These are phyloP conservation scores for Triplophysa dalaica DNA, from an alignment of 2,113 vertebrate genomes.

Conservation along the genomic window DNA sequence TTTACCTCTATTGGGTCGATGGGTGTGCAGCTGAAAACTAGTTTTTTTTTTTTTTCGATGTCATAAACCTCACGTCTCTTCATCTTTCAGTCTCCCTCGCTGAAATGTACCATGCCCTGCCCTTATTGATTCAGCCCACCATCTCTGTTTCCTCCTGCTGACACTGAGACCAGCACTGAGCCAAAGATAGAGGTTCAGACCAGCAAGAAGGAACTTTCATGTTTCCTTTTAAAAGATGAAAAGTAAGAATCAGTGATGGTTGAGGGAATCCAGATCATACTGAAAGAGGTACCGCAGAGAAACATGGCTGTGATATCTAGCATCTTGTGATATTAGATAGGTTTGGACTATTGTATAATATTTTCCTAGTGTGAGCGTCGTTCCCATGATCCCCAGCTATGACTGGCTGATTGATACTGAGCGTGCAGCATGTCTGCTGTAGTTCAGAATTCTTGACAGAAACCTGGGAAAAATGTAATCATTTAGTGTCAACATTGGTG, in stretches of 20 bases:
- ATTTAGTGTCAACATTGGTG: too few species aligned
- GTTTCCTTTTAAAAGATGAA: not conserved
- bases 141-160: not conserved
- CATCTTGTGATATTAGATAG: not conserved
- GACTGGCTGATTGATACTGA: not conserved
- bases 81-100: not conserved
- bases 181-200: not conserved
- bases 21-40: not conserved
- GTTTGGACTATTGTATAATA: not conserved
- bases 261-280: constrained; percentile 4
- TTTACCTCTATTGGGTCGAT: too few species aligned
- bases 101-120: not conserved
- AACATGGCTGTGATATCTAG: constrained; percentile 11
- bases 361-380: not conserved
- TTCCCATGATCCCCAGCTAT: not conserved
- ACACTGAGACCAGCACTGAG: not conserved
- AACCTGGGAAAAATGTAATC: too few species aligned
- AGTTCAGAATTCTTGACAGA: not conserved
- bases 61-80: not conserved
- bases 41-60: not conserved
- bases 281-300: not conserved
- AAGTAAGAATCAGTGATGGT: not conserved
- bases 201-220: not conserved
- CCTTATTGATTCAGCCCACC: not conserved
- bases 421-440: not conserved